Evolutionary conservation across 1,140 invertebrate genomes (phyloP).

Genomic region (Aphidius ervi): DNA sequence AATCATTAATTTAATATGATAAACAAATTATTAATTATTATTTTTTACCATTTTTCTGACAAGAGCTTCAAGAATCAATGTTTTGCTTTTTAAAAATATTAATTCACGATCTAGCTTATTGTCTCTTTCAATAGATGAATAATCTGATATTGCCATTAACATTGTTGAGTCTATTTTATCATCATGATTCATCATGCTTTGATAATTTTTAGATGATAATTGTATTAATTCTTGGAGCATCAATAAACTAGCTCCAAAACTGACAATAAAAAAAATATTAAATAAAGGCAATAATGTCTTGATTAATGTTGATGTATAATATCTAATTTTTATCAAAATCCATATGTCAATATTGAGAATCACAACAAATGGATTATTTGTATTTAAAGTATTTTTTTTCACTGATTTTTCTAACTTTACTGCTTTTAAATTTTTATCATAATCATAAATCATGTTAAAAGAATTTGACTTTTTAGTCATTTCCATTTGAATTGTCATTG

Average conservation of each 20-base stretch:
- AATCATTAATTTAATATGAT: slow-evolving; percentile 11
- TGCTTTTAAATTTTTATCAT: too few relatives aligned
- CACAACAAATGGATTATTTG: not conserved
- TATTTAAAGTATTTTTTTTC: not conserved
- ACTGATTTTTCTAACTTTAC: not conserved
- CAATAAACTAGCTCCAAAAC: slow-evolving; percentile 24
- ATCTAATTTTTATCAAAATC: slow-evolving; percentile 25
- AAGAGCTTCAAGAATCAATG: slow-evolving; percentile 27
- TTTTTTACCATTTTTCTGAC: slow-evolving; percentile 28
- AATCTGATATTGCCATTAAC: too few relatives aligned
- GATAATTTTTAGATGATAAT: not conserved
- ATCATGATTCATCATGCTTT: too few relatives aligned
- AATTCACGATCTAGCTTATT: too few relatives aligned
- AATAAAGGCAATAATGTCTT: slow-evolving; percentile 18
- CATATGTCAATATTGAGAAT: slow-evolving; percentile 29
- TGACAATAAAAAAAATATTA: slow-evolving; percentile 22
- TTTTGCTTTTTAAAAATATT: slow-evolving; percentile 19
- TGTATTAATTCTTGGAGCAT: slow-evolving; percentile 26
- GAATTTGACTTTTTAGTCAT: too few relatives aligned
- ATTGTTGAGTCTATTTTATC: too few relatives aligned
- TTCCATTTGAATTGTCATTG: too few relatives aligned
- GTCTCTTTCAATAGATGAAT: too few relatives aligned
- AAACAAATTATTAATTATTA: slow-evolving; percentile 14
- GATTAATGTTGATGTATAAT: slow-evolving; percentile 9
- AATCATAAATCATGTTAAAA: too few relatives aligned